Conservation (phyloP, 2,113 vertebrate species). For the Gymnocephalus cernua region DNA sequence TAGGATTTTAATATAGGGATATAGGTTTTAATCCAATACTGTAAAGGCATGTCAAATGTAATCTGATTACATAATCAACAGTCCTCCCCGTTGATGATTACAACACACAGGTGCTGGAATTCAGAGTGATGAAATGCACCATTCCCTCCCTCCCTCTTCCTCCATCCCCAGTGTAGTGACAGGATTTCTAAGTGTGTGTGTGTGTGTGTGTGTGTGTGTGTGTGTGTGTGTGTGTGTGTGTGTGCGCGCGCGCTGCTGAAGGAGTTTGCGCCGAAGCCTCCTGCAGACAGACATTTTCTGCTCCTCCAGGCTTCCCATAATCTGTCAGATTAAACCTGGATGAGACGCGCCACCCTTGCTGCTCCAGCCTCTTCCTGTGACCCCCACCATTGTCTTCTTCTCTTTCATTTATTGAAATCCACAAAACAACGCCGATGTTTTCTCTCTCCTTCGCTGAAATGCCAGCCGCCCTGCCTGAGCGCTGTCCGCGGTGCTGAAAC, state of each 20-base stretch:
- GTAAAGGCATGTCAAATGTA: neutral
- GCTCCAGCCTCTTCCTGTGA: constrained; percentile 6
- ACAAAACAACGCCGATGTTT: neutral
- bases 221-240: no score
- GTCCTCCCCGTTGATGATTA: neutral
- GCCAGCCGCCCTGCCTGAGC: neutral
- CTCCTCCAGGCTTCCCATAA: constrained; percentile 11
- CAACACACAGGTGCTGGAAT: neutral
- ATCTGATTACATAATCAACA: constrained; percentile 45
- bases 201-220: no score
- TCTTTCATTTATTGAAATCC: neutral
- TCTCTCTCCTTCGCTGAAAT: neutral
- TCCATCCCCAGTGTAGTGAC: constrained; percentile 42
- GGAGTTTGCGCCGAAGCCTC: constrained; percentile 35
- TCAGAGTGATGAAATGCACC: constrained; percentile 4
- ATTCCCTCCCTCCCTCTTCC: neutral
- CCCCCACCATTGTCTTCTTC: neutral
- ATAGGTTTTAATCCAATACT: neutral
- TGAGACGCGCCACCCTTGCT: constrained; percentile 19
- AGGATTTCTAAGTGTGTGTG: constrained; percentile 6
- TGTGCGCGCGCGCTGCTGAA: neutral
- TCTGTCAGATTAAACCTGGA: constrained; percentile 26
- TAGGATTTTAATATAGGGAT: no score
- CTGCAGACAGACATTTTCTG: constrained; percentile 51
- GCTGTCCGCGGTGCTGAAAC: constrained; percentile 30